A percentile compares a stretch with the other conserved stretches of the same genome.
phyloP scores from a whole-genome alignment of 2,888 invertebrate genomes.

The Deilephila porcellus region DNA sequence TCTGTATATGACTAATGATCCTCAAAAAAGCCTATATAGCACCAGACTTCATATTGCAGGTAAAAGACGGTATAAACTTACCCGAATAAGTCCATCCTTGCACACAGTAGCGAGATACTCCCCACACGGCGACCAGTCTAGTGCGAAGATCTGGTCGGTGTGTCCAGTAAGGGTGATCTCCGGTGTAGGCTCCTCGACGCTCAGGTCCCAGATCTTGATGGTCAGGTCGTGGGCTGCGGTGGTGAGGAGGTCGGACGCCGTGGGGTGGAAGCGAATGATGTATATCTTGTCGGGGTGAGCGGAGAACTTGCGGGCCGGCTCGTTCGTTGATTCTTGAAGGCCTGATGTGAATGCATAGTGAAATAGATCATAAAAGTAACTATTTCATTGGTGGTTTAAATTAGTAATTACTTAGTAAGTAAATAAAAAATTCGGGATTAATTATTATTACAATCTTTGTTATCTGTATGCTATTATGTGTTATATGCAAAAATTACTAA shows the following conservation, averaged over 20 bases:
- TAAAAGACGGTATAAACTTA: constrained; percentile 50
- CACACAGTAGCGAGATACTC: constrained; percentile 93
- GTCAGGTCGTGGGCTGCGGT: constrained; percentile 96
- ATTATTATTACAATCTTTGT: no score
- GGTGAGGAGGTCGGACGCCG: constrained; percentile 93
- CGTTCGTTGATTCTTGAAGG: constrained; percentile 91
- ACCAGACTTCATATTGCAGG: no score
- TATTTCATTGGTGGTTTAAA: no score
- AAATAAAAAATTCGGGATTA: no score
- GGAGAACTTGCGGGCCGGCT: constrained; percentile 85
- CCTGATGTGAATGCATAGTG: constrained; percentile 55
- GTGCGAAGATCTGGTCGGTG: constrained; percentile 94
- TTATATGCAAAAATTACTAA: no score
- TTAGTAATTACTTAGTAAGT: no score
- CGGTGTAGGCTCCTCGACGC: constrained; percentile 60
- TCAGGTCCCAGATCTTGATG: constrained; percentile 94
- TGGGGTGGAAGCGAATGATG: constrained; percentile 93
- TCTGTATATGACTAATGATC: neutral
- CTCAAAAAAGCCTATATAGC: no score
- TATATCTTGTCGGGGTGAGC: constrained; percentile 97
- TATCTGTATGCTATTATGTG: no score
- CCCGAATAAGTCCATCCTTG: constrained; percentile 92
- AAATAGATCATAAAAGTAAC: no score
- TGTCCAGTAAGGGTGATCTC: constrained; percentile 88
- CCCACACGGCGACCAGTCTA: constrained; percentile 97